Base-by-base conservation (phyloP, 2,888 invertebrate species). In the Netelia virgata region DNA sequence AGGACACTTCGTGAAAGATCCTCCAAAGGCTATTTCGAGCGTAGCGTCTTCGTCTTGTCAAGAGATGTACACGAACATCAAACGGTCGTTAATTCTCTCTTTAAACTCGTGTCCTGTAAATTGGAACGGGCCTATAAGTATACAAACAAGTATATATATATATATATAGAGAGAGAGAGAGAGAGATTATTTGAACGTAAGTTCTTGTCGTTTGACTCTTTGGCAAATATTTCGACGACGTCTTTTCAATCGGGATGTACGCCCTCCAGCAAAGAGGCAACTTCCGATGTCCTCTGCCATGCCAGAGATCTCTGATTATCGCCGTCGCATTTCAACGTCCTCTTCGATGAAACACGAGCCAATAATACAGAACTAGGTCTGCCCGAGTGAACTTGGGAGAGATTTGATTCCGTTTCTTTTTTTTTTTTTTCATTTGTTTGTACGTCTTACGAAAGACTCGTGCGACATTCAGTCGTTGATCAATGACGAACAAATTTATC, bases 81-180 rank as follows among this genome's bases (percentile, higher is more conserved):
- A 83, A 78, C 61, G 61, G 77, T 83, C 73, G 20, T 64, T 83
- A 78, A 69, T 83, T 78, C 28, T 63, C 61, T 61, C 14, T 28
- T 41, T 68, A 53, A 28, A 81, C 70, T 64, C n/a, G 28, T 9
- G 41, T 43, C 43, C 63, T 69, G 47, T 63, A 70, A 78, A 50
- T 63, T 63, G 14, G 36, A 63, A 11, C 47, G 47, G 10, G 66
- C 53, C 36, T 66, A 47, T 1, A 47, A 14, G 11, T 10, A 68
- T 10, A 47, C 47, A 11, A 53, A 53, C 36, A 9, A 16, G 28
- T 50, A 47, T 63, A 61, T 16, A 79, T 41, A 59, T 66, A 47
- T 11, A 47, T 47, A 16, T 16, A 68, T 59, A 36, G n/a, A 47
- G 1, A 47, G 1, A 36, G n/a, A 47, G 1, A 47, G 1, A 47